Conservation (phyloP, 2,888 invertebrate species). For the Drosophila picticornis region DNA sequence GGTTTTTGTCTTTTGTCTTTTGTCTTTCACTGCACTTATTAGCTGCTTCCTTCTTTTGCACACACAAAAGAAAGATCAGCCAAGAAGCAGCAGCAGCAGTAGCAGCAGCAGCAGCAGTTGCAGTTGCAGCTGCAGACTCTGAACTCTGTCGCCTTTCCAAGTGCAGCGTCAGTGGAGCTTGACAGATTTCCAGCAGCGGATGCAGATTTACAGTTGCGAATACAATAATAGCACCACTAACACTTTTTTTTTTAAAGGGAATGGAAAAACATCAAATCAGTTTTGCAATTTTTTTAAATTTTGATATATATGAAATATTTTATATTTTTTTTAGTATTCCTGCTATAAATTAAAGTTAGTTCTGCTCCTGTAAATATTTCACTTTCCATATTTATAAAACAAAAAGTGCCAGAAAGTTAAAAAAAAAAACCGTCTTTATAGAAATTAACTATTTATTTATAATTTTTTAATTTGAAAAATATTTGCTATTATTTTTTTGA, state of each 20-base stretch:
- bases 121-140: constrained; percentile 56
- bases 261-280: not conserved
- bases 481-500: no score
- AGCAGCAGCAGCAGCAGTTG: constrained; percentile 41
- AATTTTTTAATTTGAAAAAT: not conserved
- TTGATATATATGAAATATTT: no score
- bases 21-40: constrained; percentile 68
- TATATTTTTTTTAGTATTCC: not conserved
- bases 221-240: not conserved
- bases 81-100: constrained; percentile 15
- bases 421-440: not conserved
- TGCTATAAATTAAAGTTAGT: no score
- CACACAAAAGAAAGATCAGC: constrained; percentile 55
- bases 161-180: constrained; percentile 37
- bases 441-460: not conserved
- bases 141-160: constrained; percentile 68
- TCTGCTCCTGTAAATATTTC: not conserved
- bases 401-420: not conserved
- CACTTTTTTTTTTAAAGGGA: not conserved
- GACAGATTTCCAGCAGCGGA: constrained; percentile 16
- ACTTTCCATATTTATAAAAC: not conserved
- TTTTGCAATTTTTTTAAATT: not conserved
- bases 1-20: constrained; percentile 7
- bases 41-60: constrained; percentile 64
- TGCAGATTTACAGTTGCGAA: not conserved